phyloP scores from a whole-genome alignment of 2,113 vertebrate genomes.

The Ophthalmolycus amberensis region DNA sequence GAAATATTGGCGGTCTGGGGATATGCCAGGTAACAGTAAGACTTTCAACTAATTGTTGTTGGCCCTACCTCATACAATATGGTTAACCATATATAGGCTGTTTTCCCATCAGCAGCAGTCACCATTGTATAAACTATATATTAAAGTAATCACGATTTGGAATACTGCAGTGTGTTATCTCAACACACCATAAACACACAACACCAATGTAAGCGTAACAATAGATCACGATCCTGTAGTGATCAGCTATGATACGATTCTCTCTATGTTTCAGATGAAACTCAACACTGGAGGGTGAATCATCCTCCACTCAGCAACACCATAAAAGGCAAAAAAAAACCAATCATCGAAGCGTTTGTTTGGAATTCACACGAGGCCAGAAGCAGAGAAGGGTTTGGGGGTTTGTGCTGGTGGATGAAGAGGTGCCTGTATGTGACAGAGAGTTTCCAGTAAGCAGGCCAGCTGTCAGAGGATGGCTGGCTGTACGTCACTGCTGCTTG shows the following conservation, averaged over 20 bases:
- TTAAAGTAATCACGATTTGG: conserved; percentile 9
- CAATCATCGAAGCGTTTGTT: background rate
- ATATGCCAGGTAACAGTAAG: background rate
- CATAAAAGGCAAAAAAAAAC: conserved; percentile 49
- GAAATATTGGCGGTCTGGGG: background rate
- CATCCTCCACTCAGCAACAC: conserved; percentile 14
- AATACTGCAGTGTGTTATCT: conserved; percentile 8
- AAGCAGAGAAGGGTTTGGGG: conserved; percentile 9
- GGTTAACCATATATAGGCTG: background rate
- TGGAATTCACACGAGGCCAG: conserved; percentile 3
- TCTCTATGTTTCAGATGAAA: conserved; percentile 32
- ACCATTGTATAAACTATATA: background rate
- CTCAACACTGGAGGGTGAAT: conserved; percentile 29
- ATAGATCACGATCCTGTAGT: conserved; percentile 7
- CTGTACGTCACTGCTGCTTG: conserved; percentile 43
- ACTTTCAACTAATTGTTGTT: background rate
- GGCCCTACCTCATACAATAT: background rate
- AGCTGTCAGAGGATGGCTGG: conserved; percentile 50
- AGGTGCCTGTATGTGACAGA: conserved; percentile 52
- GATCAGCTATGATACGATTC: background rate
- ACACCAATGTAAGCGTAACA: conserved; percentile 8
- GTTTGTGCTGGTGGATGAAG: conserved; percentile 40
- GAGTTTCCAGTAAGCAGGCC: conserved; percentile 71
- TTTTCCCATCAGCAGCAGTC: background rate
- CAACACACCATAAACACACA: conserved; percentile 14